Base-by-base conservation (phyloP, 2,888 invertebrate genomes). In the Palloptera scutellata region DNA sequence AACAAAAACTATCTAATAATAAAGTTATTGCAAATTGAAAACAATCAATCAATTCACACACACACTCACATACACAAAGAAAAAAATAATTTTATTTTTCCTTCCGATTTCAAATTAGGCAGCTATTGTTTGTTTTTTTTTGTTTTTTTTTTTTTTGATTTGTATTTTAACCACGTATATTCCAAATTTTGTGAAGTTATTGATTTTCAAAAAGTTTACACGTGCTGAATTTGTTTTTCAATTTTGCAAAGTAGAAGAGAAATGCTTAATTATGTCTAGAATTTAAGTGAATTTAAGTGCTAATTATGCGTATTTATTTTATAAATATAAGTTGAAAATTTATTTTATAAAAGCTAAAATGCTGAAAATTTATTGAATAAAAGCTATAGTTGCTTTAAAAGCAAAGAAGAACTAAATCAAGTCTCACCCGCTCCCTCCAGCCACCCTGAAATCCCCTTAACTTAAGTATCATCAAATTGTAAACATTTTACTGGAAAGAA, bases 261-360 rank as follows among this genome's bases (percentile, higher is more conserved):
- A 61, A 51, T 40, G 41, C 12, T 20, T 30, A 20, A 62, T 42
- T 61, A 51, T 17, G 11, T 45, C 63, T 64, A 68, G 64, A 61
- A n/a, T 54, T 57, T 68, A 68, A 68, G 77, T 76, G 64, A 61
- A n/a, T 54, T 57, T 68, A 68, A 68, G 77, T 76, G 76, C 77
- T 78, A 79, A 77, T 75, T 74, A 73, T 73, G 76, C 78, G 77
- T 77, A 77, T 76, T 77, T 79, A 78, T 76, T 77, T 75, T 77
- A 73, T 74, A 70, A 74, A 51, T 53, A 54, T 66, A 66, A 66
- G 66, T 58, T 11, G 17, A 42, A 63, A 55, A 51, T n/a, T 48
- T 48, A 48, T 15, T 13, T 48, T 6, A 48, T 48, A 11, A 5
- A 61, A 62, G 40, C 30, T n/a, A 9, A 42, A 61, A 53, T 48